Evolutionary conservation across 2,888 invertebrate species (phyloP), one percentile per base, ranked within the genome.

Genomic region (Allophyes oxyacanthae): DNA sequence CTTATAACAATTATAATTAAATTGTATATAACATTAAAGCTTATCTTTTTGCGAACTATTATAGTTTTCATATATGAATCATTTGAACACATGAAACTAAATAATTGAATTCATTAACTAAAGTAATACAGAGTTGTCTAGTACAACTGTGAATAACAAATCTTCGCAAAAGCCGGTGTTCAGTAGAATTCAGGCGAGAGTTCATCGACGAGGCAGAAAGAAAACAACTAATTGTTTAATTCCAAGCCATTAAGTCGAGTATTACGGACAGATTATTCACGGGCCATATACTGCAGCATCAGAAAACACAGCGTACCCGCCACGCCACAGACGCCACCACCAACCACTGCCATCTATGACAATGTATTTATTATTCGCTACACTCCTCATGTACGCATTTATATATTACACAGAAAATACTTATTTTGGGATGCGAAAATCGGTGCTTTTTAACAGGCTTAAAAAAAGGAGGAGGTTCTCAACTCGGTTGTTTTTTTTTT

Each of bases 151-250:
- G 6, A 40, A 48, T 11, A 8, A 30, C 26, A 55, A 75, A 73
- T 70, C 68, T 61, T 66, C 69, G 54, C 55, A 61, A 58, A 71
- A 11, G 54, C 40, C 26, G 67, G 72, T 73, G 78, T 72, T 72
- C 68, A 70, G 70, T 80, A 71, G 81, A 79, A 77, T 72, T 76
- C 51, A 67, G 60, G 70, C 75, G 73, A 72, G 75, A 78, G 83
- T 89, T 78, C 87, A 89, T 87, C 88, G 90, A 85, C 88, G 89
- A 89, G 83, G 89, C 88, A 88, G 86, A 92, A 91, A 90, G 88
- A 92, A 92, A 91, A 90, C 88, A 91, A 91, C 89, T 92, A 92
- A 92, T 94, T 92, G 91, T 91, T 92, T 89, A 92, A 91, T 92
- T 93, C 92, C 92, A 85, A 89, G 79, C 91, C 92, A 94, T 93